Evolutionary conservation across 1,140 invertebrate species (phyloP), one percentile per base, ranked within the genome.

Genomic region (Pseudomyrmex gracilis): DNA sequence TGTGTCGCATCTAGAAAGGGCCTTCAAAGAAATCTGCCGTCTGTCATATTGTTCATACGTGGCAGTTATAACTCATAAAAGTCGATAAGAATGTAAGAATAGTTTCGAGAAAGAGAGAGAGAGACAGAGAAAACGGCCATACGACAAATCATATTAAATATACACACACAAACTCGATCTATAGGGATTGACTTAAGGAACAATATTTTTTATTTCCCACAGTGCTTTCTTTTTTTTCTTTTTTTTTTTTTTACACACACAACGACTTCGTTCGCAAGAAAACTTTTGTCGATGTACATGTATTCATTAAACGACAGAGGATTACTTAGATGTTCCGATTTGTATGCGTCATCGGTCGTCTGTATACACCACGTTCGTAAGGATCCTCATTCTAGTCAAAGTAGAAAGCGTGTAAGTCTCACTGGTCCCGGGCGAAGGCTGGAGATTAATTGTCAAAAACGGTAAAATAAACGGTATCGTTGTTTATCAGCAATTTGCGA

Each of bases 391-490:
- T 80, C 68, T 80, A 80, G 76, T 22, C 53, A 80, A 80, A 80
- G 76, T 80, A 80, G 53, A 71, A 80, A 80, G 76, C 53, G 74
- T 66, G 70, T 70, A 80, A 80, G 12, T 80, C 53, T 71, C 66
- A 71, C 53, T 80, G 76, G 76, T 80, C 76, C 76, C 76, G 66
- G 76, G 66, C 76, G 66, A 80, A 80, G 76, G 76, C 76, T 80
- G 76, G 53, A 34, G 34, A 70, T 70, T 80, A 80, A 80, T 80
- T 58, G 43, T 80, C 43, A 71, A 80, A 34, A 34, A 34, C 34
- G 15, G 53, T 80, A 71, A 80, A 58, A 80, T 80, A 80, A 80
- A 80, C 76, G 76, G 76, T 80, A 80, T 71, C 53, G 66, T 80
- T 71, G 76, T 58, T 78, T 24, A 71, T 34, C 34, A 34, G 7